phyloP scores from a whole-genome alignment of 2,797 vertebrate species.

The Chloroceryle inda region DNA sequence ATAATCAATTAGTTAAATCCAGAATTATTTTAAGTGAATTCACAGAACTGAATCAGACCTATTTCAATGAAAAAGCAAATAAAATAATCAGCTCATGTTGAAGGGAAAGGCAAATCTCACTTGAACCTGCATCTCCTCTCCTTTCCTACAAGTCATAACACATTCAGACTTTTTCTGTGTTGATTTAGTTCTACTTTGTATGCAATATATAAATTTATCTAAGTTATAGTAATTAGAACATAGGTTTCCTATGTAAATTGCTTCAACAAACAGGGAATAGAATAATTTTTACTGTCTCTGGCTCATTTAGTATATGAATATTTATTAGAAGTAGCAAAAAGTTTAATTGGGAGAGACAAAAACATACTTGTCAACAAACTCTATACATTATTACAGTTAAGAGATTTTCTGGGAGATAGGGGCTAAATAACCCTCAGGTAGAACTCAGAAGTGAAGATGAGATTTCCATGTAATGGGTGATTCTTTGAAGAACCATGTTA shows the following conservation, averaged over 20 bases:
- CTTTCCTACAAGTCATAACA: background rate
- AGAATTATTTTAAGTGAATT: background rate
- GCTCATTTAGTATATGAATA: slow-evolving; percentile 26
- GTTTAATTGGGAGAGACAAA: background rate
- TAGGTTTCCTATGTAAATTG: background rate
- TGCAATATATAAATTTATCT: slow-evolving; percentile 9
- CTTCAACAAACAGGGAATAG: slow-evolving; percentile 1
- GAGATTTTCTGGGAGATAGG: background rate
- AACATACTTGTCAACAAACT: background rate
- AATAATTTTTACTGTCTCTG: background rate
- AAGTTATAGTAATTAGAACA: background rate
- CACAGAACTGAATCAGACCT: background rate
- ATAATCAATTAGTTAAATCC: background rate
- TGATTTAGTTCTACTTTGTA: background rate
- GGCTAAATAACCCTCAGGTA: background rate
- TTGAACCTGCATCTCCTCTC: background rate
- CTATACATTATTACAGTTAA: background rate
- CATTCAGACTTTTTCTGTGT: background rate
- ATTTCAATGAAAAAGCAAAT: background rate
- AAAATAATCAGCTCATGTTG: background rate
- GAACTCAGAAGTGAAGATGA: background rate
- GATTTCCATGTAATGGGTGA: background rate
- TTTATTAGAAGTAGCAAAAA: slow-evolving; percentile 31
- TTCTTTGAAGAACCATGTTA: background rate
- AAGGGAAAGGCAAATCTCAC: background rate